Evolutionary conservation across 2,113 vertebrate species (phyloP), one percentile per base, ranked within the genome.

Genomic region (Aptenodytes forsteri): DNA sequence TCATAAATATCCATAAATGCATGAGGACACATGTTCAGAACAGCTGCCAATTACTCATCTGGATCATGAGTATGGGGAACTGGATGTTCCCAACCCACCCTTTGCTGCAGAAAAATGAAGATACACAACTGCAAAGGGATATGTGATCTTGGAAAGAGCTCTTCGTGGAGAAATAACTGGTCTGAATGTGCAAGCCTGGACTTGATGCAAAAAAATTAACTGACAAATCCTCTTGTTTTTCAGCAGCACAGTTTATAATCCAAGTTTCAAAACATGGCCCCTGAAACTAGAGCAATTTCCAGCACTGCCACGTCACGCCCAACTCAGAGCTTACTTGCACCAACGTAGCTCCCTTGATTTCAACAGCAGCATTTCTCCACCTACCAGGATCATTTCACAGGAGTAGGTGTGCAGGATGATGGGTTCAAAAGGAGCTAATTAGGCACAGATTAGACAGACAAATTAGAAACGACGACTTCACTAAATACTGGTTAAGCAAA

Each of bases 401-500:
- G 93, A 80, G 75, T 86, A 94, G 95, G 75, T 94, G 93, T 82
- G 66, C 56, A 30, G 62, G 58, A 82, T 69, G 81, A 84, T 79
- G 86, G 78, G 54, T 94, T 94, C 92, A 93, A 83, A 97, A 91
- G 85, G 34, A 96, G 62, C 75, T 90, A 97, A 97, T 97, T 96
- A 95, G 73, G 67, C 49, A 86, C 54, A 95, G 13, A 94, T 91
- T 89, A 95, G 84, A 70, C 42, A 85, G 89, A 96, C 95, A 95
- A 96, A 94, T 97, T 96, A 94, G 91, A 91, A 75, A 70, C 75
- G 42, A 79, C 15, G 5, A 11, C 64, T 94, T 89, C 50, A 22
- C 85, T 93, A 93, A 94, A 73, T 83, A 55, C 38, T 50, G 79
- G 71, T 75, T 96, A 81, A 95, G 54, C 79, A 87, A 96, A 96